phyloP scores from a whole-genome alignment of 2,113 vertebrate genomes.

The Isurus oxyrinchus region DNA sequence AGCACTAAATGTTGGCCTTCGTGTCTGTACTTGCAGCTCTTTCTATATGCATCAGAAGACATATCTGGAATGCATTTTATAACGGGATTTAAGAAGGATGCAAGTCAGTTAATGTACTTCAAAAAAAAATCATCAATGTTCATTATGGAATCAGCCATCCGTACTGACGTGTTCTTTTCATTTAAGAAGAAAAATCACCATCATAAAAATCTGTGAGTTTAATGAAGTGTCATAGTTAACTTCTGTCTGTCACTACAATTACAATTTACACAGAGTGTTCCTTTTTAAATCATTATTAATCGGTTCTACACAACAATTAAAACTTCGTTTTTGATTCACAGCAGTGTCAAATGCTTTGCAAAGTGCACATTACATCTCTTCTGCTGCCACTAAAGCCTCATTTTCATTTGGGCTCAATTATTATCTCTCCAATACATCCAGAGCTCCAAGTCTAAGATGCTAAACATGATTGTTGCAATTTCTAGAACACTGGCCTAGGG shows the following conservation, averaged over 20 bases:
- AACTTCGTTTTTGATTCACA: conserved; percentile 53
- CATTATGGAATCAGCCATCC: conserved; percentile 64
- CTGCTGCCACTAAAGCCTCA: not conserved
- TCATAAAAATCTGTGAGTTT: conserved; percentile 65
- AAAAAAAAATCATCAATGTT: conserved; percentile 70
- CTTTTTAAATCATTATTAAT: conserved; percentile 52
- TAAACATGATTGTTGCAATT: not conserved
- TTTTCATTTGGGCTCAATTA: not conserved
- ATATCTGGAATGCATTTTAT: conserved; percentile 53
- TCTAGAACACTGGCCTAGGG: not conserved
- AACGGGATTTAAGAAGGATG: conserved; percentile 58
- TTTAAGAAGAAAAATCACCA: conserved; percentile 65
- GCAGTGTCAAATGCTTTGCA: not conserved
- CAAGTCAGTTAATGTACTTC: conserved; percentile 66
- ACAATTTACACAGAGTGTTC: conserved; percentile 55
- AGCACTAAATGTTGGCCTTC: conserved; percentile 63
- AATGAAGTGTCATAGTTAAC: conserved; percentile 65
- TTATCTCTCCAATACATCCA: not conserved
- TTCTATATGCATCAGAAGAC: conserved; percentile 55
- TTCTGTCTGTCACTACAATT: conserved; percentile 60
- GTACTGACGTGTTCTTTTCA: conserved; percentile 65
- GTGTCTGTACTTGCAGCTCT: conserved; percentile 55
- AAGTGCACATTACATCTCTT: not conserved
- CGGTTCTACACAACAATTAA: conserved; percentile 54
- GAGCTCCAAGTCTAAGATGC: not conserved